These are phyloP conservation scores for Drosophila peninsularis DNA, from an alignment of 2,888 invertebrate species.

Conservation along the genomic window DNA sequence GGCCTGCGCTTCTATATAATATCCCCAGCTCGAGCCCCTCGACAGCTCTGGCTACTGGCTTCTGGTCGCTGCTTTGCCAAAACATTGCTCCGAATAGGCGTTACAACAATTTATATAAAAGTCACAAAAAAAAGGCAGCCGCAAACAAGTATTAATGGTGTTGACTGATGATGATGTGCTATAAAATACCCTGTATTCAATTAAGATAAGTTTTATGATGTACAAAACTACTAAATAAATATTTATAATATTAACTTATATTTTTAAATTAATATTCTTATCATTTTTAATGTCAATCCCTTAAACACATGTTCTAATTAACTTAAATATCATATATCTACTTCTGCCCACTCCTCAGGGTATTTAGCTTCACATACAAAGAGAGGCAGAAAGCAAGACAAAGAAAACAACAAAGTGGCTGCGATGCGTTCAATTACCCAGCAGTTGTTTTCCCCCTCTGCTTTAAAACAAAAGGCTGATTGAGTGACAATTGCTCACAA, in stretches of 20 bases:
- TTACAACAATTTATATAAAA: constrained; percentile 75
- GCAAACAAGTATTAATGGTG: constrained; percentile 15
- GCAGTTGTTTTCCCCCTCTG: constrained; percentile 30
- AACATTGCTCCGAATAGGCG: constrained; percentile 72
- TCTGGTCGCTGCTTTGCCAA: constrained; percentile 52
- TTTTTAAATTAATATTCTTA: no score
- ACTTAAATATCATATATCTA: not conserved
- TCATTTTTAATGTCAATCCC: not conserved
- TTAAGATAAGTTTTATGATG: not conserved
- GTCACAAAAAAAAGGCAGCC: constrained; percentile 48
- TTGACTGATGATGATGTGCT: not conserved
- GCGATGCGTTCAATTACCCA: constrained; percentile 66
- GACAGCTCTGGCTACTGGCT: not conserved
- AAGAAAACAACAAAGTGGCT: constrained; percentile 53
- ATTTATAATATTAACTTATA: not conserved
- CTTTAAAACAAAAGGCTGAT: constrained; percentile 68
- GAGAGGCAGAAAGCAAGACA: not conserved
- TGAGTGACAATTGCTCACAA: constrained; percentile 54
- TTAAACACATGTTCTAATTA: no score
- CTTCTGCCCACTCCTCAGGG: constrained; percentile 13
- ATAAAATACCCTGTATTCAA: constrained; percentile 16
- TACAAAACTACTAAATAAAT: not conserved
- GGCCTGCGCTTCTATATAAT: constrained; percentile 51
- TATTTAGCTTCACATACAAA: constrained; percentile 19
- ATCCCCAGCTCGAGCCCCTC: constrained; percentile 27